Conservation (phyloP, 2,797 vertebrate species). For the Leptoclinus maculatus region DNA sequence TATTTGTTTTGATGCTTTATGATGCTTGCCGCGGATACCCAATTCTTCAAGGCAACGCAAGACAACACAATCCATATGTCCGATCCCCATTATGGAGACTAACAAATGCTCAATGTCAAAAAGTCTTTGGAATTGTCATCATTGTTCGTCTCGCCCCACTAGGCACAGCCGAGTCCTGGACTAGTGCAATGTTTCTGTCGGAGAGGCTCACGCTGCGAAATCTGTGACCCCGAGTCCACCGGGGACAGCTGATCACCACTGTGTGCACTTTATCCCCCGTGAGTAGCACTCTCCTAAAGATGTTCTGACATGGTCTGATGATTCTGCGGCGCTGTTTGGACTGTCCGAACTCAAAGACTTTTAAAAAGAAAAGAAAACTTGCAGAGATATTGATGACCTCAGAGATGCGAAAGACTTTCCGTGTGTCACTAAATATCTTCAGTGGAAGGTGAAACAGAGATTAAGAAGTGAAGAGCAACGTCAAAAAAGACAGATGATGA, state of each 20-base stretch:
- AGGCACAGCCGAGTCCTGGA: constrained; percentile 39
- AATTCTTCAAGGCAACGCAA: constrained; percentile 37
- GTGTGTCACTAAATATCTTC: background rate
- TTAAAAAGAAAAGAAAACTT: constrained; percentile 9
- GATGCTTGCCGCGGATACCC: constrained; percentile 20
- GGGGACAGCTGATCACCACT: constrained; percentile 45
- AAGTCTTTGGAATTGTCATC: constrained; percentile 47
- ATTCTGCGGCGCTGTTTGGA: constrained; percentile 13
- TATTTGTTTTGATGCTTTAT: constrained; percentile 57
- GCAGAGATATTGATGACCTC: constrained; percentile 26
- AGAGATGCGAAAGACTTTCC: constrained; percentile 17
- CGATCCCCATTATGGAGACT: constrained; percentile 40
- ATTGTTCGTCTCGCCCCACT: constrained; percentile 20
- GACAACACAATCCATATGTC: constrained; percentile 46
- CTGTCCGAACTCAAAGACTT: constrained; percentile 9
- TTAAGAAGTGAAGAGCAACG: background rate
- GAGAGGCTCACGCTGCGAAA: constrained; percentile 28
- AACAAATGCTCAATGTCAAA: constrained; percentile 63
- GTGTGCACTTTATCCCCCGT: constrained; percentile 38
- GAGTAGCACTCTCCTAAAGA: constrained; percentile 43
- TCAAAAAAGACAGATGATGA: background rate
- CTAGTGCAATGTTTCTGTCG: constrained; percentile 48
- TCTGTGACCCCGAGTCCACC: constrained; percentile 29
- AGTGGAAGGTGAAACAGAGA: constrained; percentile 7
- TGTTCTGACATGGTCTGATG: constrained; percentile 45